Evolutionary conservation across 2,113 vertebrate genomes (phyloP).

Genomic region (Agapornis roseicollis): DNA sequence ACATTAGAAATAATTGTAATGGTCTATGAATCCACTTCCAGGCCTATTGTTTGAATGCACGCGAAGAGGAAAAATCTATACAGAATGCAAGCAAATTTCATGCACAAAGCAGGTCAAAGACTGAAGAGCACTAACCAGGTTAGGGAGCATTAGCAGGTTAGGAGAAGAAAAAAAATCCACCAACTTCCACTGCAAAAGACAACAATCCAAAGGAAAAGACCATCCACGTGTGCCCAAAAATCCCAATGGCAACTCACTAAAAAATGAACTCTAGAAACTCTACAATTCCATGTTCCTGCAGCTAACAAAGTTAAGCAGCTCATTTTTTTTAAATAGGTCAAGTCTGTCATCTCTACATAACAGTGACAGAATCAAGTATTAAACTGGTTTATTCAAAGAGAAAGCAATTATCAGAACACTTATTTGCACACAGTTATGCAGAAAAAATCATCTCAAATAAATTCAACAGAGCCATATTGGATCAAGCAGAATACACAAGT

Average conservation of each 20-base stretch:
- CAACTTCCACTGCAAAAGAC: not conserved
- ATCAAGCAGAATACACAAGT: not conserved
- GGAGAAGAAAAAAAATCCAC: not conserved
- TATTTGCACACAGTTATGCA: not conserved
- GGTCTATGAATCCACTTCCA: not conserved
- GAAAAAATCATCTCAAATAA: not conserved
- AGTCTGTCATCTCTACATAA: not conserved
- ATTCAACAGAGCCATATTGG: not conserved
- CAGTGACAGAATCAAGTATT: conserved; percentile 12
- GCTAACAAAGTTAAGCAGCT: not conserved
- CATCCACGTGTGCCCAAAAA: not conserved
- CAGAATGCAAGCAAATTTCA: not conserved
- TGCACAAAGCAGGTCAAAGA: not conserved
- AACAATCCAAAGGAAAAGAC: not conserved
- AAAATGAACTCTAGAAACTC: not conserved
- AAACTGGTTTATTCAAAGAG: conserved; percentile 9
- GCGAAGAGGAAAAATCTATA: not conserved
- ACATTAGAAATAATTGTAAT: conserved; percentile 2
- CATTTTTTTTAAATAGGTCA: conserved; percentile 27
- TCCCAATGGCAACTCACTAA: not conserved
- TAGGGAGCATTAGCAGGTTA: not conserved
- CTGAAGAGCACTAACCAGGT: not conserved
- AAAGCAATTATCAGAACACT: conserved; percentile 18
- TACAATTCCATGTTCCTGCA: not conserved
- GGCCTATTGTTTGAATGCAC: not conserved